A percentile compares a stretch with the other conserved stretches of the same genome.
Conservation (phyloP, 37 sponge, comb jelly and placozoan genomes). For the Petrosia ficiformis region DNA sequence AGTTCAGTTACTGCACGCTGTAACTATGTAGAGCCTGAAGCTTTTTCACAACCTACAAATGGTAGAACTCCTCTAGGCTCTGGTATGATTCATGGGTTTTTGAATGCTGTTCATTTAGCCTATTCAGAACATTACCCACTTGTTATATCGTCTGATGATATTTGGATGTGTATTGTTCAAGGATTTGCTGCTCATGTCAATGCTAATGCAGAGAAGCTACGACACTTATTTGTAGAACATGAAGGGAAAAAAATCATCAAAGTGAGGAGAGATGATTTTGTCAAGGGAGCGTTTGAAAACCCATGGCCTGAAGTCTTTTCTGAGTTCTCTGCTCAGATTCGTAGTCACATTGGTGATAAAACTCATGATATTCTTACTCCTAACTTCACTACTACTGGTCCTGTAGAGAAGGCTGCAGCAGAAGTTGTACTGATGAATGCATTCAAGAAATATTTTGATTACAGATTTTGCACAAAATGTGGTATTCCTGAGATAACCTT, state of each 20-base stretch:
- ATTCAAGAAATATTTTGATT: conserved; percentile 49
- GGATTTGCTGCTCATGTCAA: conserved; percentile 49
- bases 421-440: conserved; percentile 56
- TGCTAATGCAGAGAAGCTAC: conserved; percentile 48
- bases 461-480: conserved; percentile 10
- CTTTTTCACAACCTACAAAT: background rate
- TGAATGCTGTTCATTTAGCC: conserved; percentile 30
- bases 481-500: conserved; percentile 69
- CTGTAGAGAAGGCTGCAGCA: conserved; percentile 47
- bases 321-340: conserved; percentile 54
- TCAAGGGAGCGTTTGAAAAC: conserved; percentile 40
- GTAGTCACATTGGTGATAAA: conserved; percentile 31
- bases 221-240: conserved; percentile 54
- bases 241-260: conserved; percentile 34
- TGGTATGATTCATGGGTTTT: background rate
- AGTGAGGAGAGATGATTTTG: conserved; percentile 33
- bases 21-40: background rate
- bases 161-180: conserved; percentile 59
- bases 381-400: conserved; percentile 53
- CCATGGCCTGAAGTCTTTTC: conserved; percentile 59
- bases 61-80: background rate
- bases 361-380: conserved; percentile 37
- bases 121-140: conserved; percentile 43
- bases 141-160: conserved; percentile 38
- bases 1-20: background rate